Evolutionary conservation across 2,797 vertebrate species (phyloP).

Genomic region (Phalanger gymnotis): DNA sequence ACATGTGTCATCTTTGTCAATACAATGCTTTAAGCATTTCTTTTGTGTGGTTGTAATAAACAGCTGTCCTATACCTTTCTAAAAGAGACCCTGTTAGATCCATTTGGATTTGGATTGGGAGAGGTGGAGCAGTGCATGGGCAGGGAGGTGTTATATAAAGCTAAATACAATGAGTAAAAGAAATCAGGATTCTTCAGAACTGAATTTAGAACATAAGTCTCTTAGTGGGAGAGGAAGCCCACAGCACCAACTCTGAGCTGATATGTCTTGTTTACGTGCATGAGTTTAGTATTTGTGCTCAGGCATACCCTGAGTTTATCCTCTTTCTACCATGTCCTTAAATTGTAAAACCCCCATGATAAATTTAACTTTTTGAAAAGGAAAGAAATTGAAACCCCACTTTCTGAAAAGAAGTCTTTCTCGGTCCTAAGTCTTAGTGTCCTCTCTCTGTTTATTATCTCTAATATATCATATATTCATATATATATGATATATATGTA

Average conservation of each 20-base stretch:
- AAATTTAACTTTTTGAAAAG: not conserved
- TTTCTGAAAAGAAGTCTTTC: not conserved
- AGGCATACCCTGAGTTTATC: not conserved
- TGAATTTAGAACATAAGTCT: not conserved
- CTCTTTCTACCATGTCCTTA: not conserved
- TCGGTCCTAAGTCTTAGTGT: not conserved
- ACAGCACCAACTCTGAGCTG: not conserved
- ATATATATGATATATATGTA: too few relatives aligned
- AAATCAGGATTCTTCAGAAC: not conserved
- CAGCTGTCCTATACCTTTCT: not conserved
- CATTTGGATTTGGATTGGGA: not conserved
- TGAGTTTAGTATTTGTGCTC: not conserved
- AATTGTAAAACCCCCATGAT: not conserved
- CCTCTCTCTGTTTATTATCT: not conserved
- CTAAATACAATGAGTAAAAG: not conserved
- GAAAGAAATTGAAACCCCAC: not conserved
- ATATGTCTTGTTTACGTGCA: not conserved
- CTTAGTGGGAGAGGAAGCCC: not conserved
- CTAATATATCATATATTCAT: not conserved
- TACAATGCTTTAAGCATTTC: not conserved
- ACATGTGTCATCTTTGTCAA: not conserved
- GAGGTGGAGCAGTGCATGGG: not conserved
- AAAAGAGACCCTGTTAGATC: not conserved
- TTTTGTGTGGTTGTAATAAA: not conserved
- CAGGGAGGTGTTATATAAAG: not conserved